Conservation (phyloP, 2,113 vertebrate species). For the Onychostruthus taczanowskii region DNA sequence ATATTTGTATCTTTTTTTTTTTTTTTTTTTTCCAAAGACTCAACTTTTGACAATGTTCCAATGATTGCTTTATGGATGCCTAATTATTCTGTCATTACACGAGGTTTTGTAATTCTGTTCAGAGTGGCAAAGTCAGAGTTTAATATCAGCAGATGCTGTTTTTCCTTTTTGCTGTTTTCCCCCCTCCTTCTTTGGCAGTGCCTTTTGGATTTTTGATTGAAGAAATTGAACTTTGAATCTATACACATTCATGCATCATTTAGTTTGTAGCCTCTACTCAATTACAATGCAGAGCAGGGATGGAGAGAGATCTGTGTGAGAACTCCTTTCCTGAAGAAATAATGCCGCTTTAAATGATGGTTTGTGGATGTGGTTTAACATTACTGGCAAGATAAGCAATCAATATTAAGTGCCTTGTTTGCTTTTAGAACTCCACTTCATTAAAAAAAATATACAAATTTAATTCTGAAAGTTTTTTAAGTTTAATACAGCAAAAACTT, state of each 20-base stretch:
- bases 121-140: not conserved
- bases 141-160: not conserved
- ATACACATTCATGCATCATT: slow-evolving; percentile 3
- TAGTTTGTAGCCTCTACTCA: slow-evolving; percentile 1
- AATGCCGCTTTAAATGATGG: not conserved
- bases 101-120: not conserved
- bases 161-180: not conserved
- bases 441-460: not conserved
- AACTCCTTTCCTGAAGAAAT: not conserved
- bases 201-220: not conserved
- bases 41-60: not conserved
- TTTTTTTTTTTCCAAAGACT: not conserved
- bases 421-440: not conserved
- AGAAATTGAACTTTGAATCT: slow-evolving; percentile 27
- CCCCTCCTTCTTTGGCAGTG: not conserved
- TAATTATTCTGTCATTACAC: slow-evolving; percentile 39
- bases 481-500: not conserved
- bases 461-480: not conserved
- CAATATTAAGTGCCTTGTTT: not conserved
- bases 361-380: not conserved
- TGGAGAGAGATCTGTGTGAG: not conserved
- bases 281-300: slow-evolving; percentile 24
- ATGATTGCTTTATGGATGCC: not conserved
- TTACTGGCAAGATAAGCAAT: not conserved
- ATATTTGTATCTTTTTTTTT: not conserved